Evolutionary conservation across 2,888 invertebrate species (phyloP), one percentile per base, ranked within the genome.

Genomic region (Eupithecia abbreviata): DNA sequence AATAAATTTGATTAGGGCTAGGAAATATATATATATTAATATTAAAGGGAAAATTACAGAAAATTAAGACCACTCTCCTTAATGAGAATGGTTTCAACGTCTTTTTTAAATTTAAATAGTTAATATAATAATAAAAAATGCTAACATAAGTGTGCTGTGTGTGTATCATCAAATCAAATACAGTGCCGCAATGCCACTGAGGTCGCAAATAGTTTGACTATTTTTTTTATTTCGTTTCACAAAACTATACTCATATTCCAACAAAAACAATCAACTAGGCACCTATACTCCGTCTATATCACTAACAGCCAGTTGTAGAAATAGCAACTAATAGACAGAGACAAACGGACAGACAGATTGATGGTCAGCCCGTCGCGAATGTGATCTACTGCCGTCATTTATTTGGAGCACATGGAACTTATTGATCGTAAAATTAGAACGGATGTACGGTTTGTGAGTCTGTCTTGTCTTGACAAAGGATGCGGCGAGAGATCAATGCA

Each of bases 311-410:
- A 47, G 73, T 66, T 41, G 49, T 77, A 79, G 82, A 78, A 80
- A 82, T 79, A 81, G 80, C 79, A 67, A 77, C 80, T 81, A 80
- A 82, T 81, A 82, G 82, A 85, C 85, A 84, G 82, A 79, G 85
- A 86, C 82, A 82, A 81, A 85, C 83, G 62, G 73, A 83, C 81
- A 66, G 74, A 77, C 80, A 76, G 82, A 84, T 86, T 85, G 86
- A 86, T 86, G 85, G 76, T 78, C 79, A 75, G 79, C 77, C 77
- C 79, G 81, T 76, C 78, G 80, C 80, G 72, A 55, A 74, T 72
- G 79, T 85, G 85, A 87, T 84, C 79, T 83, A 87, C 85, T 76
- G 62, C 71, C 71, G 83, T 79, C 81, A 83, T 85, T 80, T 80
- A 80, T 82, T 72, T 81, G 80, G 75, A 77, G 74, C 72, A 79